These are phyloP conservation scores for Eupithecia vulgata DNA, from an alignment of 2,888 invertebrate species.

Conservation along the genomic window DNA sequence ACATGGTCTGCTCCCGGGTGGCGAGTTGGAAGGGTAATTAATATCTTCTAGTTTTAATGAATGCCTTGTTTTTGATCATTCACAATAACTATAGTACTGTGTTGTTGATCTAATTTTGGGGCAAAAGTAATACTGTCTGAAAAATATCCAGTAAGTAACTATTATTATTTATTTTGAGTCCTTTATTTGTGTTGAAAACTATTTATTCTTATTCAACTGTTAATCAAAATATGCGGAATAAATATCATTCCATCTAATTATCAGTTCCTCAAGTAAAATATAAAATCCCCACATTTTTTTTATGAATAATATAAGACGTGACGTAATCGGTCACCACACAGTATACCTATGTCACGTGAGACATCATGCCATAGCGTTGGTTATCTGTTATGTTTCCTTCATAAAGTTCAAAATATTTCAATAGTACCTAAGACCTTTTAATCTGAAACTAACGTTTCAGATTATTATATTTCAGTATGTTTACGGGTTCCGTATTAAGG, in stretches of 20 bases:
- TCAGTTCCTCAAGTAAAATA: no score
- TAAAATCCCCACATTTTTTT: not conserved
- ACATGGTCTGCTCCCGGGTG: not conserved
- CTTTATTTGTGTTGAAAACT: not conserved
- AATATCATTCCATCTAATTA: no score
- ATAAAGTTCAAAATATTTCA: not conserved
- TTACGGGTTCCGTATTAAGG: constrained; percentile 16
- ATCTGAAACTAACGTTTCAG: not conserved
- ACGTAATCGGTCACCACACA: not conserved
- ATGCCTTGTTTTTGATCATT: not conserved
- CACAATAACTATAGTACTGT: not conserved
- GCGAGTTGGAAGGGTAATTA: not conserved
- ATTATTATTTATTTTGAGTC: not conserved
- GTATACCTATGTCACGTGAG: not conserved
- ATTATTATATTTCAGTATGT: not conserved
- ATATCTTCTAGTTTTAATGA: not conserved
- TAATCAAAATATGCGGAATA: no score
- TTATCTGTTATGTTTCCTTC: not conserved
- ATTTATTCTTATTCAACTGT: no score
- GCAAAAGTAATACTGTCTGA: not conserved
- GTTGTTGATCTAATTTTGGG: not conserved
- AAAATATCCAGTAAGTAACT: not conserved
- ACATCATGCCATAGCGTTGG: not conserved
- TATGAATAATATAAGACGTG: not conserved
- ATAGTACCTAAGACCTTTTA: not conserved